A percentile compares a stretch with the other conserved stretches of the same genome.
phyloP scores from a whole-genome alignment of 2,113 vertebrate genomes.

The Butorides virescens region DNA sequence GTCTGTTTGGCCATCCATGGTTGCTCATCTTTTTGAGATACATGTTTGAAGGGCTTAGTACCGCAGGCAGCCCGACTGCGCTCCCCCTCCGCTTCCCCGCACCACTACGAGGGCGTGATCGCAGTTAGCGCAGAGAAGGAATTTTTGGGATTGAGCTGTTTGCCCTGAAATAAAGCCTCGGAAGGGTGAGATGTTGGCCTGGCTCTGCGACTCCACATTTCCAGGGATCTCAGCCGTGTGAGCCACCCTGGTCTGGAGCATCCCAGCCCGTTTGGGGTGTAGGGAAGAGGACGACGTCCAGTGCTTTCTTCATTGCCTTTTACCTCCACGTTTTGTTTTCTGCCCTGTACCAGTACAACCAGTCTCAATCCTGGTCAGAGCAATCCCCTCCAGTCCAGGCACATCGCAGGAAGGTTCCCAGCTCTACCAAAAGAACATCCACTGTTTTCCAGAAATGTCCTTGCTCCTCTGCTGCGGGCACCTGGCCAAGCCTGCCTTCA shows the following conservation, averaged over 20 bases:
- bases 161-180: background rate
- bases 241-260: background rate
- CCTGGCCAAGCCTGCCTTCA: background rate
- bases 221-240: background rate
- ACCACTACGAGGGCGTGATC: fast-evolving
- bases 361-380: background rate
- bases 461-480: background rate
- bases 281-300: background rate
- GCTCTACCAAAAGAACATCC: background rate
- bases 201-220: background rate
- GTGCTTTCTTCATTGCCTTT: background rate
- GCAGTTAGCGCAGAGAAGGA: background rate
- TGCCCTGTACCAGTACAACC: background rate
- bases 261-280: background rate
- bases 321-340: background rate
- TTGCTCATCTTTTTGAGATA: background rate
- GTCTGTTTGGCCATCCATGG: slow-evolving; percentile 3
- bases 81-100: fast-evolving
- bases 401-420: background rate
- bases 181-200: background rate
- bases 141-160: background rate
- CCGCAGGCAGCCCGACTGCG: fast-evolving
- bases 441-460: background rate
- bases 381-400: background rate
- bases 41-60: background rate